These are phyloP conservation scores for Scelioninae gen. 1 DNA, from an alignment of 2,888 invertebrate genomes.

Conservation along the genomic window DNA sequence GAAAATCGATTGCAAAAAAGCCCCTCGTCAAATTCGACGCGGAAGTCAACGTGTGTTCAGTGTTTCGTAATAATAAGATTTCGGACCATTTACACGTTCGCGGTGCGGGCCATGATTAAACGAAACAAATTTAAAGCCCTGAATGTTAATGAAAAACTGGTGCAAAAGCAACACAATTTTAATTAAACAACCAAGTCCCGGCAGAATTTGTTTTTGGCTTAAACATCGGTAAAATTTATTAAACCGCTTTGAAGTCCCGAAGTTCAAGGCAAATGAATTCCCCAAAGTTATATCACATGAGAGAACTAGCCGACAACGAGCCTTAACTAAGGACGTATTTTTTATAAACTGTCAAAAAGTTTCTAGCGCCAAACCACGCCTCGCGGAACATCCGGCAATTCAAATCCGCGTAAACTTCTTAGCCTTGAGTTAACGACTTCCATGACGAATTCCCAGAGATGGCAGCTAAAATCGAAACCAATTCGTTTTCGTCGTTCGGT, in stretches of 20 bases:
- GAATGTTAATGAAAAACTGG: constrained; percentile 44
- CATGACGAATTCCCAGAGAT: no score
- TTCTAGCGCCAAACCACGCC: no score
- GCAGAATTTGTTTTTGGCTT: constrained; percentile 43
- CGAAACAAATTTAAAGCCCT: constrained; percentile 31
- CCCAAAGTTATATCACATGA: no score
- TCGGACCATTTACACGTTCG: constrained; percentile 38
- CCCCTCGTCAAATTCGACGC: constrained; percentile 25
- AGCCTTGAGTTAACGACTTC: no score
- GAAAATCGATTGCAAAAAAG: constrained; percentile 41
- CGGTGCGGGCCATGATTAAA: constrained; percentile 37
- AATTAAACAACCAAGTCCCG: constrained; percentile 55
- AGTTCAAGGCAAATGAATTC: constrained; percentile 77
- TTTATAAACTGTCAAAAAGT: no score
- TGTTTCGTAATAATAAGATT: constrained; percentile 51
- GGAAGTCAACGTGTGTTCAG: constrained; percentile 23
- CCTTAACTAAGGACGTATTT: no score
- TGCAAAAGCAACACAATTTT: constrained; percentile 30
- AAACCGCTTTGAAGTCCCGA: constrained; percentile 22
- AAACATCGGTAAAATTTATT: constrained; percentile 29
- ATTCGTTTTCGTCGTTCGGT: no score
- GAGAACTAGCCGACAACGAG: no score
- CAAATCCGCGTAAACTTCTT: no score
- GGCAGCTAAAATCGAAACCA: no score
- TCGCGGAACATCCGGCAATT: no score